A percentile compares a stretch with the other conserved stretches of the same genome.
phyloP scores from a whole-genome alignment of 2,797 vertebrate genomes.

The Myotis findleyi region DNA sequence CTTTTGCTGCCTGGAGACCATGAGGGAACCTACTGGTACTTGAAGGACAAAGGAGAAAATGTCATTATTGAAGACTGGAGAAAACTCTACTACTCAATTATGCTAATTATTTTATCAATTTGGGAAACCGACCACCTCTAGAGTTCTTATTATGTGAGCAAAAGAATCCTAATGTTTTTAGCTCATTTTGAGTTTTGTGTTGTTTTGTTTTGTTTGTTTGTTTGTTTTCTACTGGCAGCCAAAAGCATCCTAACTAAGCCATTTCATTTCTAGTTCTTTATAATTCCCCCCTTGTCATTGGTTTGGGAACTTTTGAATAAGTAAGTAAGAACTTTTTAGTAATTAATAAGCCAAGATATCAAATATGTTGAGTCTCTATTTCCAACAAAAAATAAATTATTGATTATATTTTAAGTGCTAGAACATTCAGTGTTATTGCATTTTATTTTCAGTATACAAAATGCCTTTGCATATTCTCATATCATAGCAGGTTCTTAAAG shows the following conservation, averaged over 20 bases:
- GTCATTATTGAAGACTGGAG: not conserved
- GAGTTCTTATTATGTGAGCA: not conserved
- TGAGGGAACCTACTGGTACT: fast-evolving
- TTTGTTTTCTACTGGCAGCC: not conserved
- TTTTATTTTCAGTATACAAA: conserved; percentile 47
- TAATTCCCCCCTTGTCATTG: not conserved
- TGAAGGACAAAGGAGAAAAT: not conserved
- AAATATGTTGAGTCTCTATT: conserved; percentile 8
- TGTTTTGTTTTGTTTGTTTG: not conserved
- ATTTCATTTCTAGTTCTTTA: not conserved
- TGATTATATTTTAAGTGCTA: not conserved
- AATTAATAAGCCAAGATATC: not conserved
- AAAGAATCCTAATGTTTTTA: not conserved
- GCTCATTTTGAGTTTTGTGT: not conserved
- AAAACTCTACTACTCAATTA: not conserved
- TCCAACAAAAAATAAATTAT: not conserved
- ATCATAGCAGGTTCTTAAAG: not conserved
- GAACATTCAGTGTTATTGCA: not conserved
- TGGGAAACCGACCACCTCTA: not conserved
- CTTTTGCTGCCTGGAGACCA: not conserved
- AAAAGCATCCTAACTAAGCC: not conserved
- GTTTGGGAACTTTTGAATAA: conserved; percentile 1
- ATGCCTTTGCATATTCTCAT: not conserved
- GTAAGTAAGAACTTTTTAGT: not conserved
- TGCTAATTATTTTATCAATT: not conserved